Evolutionary conservation across 2,113 vertebrate genomes (phyloP).

Genomic region (Sialia sialis): DNA sequence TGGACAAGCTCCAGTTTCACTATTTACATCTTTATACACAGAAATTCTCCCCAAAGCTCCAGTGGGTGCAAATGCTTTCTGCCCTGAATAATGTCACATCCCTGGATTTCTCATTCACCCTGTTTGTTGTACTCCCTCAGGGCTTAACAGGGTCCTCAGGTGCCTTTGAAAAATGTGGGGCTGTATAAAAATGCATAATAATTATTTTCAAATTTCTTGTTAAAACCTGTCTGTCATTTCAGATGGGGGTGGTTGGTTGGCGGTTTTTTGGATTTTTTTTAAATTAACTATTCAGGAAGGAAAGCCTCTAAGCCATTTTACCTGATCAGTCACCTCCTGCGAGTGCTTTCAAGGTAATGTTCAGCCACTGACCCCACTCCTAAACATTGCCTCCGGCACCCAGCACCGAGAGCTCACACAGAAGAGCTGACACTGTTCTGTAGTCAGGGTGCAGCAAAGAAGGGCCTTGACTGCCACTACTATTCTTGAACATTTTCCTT

Average conservation of each 20-base stretch:
- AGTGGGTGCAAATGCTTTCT: neutral
- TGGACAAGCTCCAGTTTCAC: neutral
- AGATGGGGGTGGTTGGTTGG: neutral
- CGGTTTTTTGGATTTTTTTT: neutral
- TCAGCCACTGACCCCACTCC: neutral
- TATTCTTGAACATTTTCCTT: neutral
- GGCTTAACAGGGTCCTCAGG: neutral
- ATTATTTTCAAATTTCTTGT: neutral
- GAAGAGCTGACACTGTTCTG: neutral
- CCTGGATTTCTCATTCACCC: neutral
- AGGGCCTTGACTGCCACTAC: neutral
- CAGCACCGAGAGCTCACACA: rapidly evolving
- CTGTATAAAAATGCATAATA: neutral
- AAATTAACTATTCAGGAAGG: neutral
- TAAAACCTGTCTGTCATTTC: neutral
- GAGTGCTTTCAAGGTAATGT: neutral
- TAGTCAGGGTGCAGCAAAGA: neutral
- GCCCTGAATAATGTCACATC: neutral
- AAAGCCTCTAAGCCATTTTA: neutral
- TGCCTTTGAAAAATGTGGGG: neutral
- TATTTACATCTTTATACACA: neutral
- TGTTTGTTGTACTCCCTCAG: neutral
- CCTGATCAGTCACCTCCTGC: neutral
- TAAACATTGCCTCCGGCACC: rapidly evolving
- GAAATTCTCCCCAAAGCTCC: neutral